Evolutionary conservation across 1,140 invertebrate genomes (phyloP), one percentile per base, ranked within the genome.

Genomic region (Homarus americanus): DNA sequence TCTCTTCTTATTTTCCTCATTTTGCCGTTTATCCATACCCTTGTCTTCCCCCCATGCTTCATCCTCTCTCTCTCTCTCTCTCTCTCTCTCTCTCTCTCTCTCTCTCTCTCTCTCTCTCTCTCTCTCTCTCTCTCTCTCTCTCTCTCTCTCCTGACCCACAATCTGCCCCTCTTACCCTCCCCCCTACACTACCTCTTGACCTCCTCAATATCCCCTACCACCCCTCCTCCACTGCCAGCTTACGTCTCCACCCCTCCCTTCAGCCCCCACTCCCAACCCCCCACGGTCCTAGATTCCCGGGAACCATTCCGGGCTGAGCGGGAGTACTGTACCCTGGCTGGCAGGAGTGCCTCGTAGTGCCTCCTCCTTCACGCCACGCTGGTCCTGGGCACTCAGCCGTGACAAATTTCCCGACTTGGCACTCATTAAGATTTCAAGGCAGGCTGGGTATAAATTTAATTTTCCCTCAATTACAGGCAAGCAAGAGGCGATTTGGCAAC

Each of bases 361-460:
- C 53, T 17, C 53, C 17, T 58, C 53, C 53, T 58, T 58, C 53
- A 58, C 53, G 72, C 72, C 76, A 44, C 24, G 38, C 28, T 20
- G 32, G 24, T n/a, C 7, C 15, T 15, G 78, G 40, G 41, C 40
- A 44, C 24, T 34, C 78, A 53, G 49, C 41, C 78, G 78, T 80
- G 36, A 80, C 78, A 80, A 80, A 80, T 80, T 32, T 80, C 78
- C 78, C 44, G 78, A 80, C 78, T 80, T 53, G 78, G 78, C 78
- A 80, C 78, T 80, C 78, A 80, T 80, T 80, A 80, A 80, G 41
- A 80, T 80, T 53, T 80, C 78, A 80, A 34, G 78, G 40, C 20
- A 44, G 49, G 78, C 28, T 80, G 78, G 49, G 78, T 80, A 80
- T 80, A 80, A 80, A 80, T 80, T 80, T 80, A 80, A 80, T 80